A percentile compares a stretch with the other conserved stretches of the same genome.
Evolutionary conservation across 2,888 invertebrate species (phyloP).

Genomic region (Hesperia comma): DNA sequence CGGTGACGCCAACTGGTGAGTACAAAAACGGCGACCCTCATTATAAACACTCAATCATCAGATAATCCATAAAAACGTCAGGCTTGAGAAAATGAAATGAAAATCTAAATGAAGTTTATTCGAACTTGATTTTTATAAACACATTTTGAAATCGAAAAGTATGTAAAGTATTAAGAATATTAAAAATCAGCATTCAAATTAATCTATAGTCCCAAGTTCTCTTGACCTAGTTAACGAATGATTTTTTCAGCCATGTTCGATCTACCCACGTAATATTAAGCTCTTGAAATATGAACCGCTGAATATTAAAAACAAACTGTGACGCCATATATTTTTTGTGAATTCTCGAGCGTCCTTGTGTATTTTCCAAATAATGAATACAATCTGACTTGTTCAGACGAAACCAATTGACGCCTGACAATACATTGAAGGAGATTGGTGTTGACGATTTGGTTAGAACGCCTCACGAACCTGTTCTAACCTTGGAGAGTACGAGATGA

Average conservation of each 20-base stretch:
- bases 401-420: conserved; percentile 31
- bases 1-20: no score
- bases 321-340: conserved; percentile 14
- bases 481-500: neutral
- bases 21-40: no score
- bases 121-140: no score
- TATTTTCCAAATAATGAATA: conserved; percentile 28
- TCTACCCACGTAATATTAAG: conserved; percentile 4
- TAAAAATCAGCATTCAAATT: neutral
- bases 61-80: no score
- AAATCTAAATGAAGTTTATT: no score
- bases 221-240: neutral
- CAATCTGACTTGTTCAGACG: conserved; percentile 32
- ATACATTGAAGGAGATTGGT: conserved; percentile 18
- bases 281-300: conserved; percentile 3
- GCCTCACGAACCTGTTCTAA: neutral
- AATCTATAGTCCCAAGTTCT: neutral
- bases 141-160: no score
- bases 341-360: conserved; percentile 11
- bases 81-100: no score
- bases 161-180: no score
- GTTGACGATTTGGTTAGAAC: conserved; percentile 3
- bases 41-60: no score
- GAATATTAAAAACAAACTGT: conserved; percentile 14
- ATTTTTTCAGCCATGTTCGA: conserved; percentile 11